A percentile compares a stretch with the other conserved stretches of the same genome.
phyloP scores from a whole-genome alignment of 64 coral and sea anemone species.

The Montipora cactus region DNA sequence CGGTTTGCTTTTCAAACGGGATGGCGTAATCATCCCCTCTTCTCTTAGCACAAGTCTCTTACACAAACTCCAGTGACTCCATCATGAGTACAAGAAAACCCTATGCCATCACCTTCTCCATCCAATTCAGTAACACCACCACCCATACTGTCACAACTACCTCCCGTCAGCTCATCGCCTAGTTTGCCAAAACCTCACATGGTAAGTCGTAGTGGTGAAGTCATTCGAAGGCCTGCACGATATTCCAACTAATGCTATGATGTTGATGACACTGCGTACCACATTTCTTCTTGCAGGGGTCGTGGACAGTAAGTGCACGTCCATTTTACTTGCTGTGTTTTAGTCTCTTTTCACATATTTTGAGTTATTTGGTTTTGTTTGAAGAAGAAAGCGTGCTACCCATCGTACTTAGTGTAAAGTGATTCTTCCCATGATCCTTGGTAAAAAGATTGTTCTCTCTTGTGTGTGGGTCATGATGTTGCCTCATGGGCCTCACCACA shows the following conservation, averaged over 20 bases:
- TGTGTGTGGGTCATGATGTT: too few species aligned
- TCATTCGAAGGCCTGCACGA: constrained; percentile 56
- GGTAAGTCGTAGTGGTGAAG: constrained; percentile 45
- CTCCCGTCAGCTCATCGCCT: background rate
- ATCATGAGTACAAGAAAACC: background rate
- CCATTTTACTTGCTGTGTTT: constrained; percentile 10
- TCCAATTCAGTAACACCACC: background rate
- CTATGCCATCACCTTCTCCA: background rate
- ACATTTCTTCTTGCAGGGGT: background rate
- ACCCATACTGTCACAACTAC: background rate
- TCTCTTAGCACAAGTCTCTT: constrained; percentile 50
- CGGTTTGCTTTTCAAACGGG: constrained; percentile 76
- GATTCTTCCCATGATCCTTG: too few species aligned
- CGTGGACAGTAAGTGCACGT: background rate
- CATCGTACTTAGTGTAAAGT: too few species aligned
- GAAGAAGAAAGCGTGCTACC: too few species aligned
- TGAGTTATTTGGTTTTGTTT: too few species aligned
- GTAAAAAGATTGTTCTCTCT: too few species aligned
- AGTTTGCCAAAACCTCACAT: constrained; percentile 38
- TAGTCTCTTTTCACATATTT: too few species aligned
- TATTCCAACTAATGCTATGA: constrained; percentile 47
- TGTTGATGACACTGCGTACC: background rate
- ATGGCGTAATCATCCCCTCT: constrained; percentile 68
- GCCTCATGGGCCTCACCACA: too few species aligned
- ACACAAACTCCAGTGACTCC: constrained; percentile 5